Base-by-base conservation (phyloP, 2,888 invertebrate species). In the Cremastobaeus sp. region DNA sequence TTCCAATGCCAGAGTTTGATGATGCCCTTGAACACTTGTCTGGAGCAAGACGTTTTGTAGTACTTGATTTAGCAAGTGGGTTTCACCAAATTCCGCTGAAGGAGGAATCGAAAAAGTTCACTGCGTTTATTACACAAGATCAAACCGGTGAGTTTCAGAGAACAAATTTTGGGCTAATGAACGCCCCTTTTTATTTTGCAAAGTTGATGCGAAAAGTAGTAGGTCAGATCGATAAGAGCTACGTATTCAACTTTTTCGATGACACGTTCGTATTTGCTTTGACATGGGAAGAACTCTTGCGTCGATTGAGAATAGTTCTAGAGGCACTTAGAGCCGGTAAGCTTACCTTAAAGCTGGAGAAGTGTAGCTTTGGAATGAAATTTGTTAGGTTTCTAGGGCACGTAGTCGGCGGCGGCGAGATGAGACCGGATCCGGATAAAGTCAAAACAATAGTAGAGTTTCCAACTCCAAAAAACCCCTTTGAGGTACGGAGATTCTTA, bases 271-370 rank as follows among this genome's bases (percentile, higher is more conserved):
- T 30, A 30, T 1, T 8, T 5, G 47, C 30, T 0, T 1, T 4
- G 0, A 25, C 28, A 3, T 47, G 47, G 47, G 17, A 2, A 1
- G 30, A 47, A 5, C 47, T 47, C 11, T 6, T 47, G n/a, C 4
- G 11, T n/a, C 28, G 30, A 1, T 48, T 81, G 3, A 32, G 68
- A 11, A 25, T 65, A 11, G 77, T 78, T 0, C 66, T 78, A 0
- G 45, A 83, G 3, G 83, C 79, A 0, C 37, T 86, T 1, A 81
- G 82, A 32, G 34, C 77, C 0, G 52, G 52, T 0, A 11, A n/a
- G 0, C 25, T 52, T 9, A 52, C 52, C n/a, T 11, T 52, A 4
- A 52, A 25, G 3, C 15, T 52, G 12, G n/a, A 52, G 4, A 52
- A 52, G 15, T 52, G 35, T 34, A 52, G 25, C 8, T 52, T 52